Percentiles rank a stretch among this genome's conserved stretches.
Conservation (phyloP, 2,888 invertebrate species). For the Idaea dimidiata region DNA sequence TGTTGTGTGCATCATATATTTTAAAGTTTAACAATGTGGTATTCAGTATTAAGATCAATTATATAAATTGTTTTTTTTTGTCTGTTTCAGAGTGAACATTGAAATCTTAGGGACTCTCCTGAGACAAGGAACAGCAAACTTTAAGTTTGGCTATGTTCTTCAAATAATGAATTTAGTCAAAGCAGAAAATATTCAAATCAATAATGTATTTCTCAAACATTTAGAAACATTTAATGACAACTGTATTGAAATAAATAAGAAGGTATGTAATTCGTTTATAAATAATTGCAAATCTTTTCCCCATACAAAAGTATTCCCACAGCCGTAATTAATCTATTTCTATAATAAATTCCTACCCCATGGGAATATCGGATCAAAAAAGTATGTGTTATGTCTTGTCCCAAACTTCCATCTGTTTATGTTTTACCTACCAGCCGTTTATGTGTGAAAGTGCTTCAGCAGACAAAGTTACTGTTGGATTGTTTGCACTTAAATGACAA, state of each 20-base stretch:
- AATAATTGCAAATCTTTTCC: too few species aligned
- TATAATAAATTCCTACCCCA: too few species aligned
- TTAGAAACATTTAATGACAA: conserved; percentile 83
- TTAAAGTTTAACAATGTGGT: neutral
- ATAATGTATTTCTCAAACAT: conserved; percentile 81
- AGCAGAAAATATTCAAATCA: conserved; percentile 82
- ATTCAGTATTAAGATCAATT: neutral
- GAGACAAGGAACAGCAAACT: conserved; percentile 80
- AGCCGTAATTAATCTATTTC: too few species aligned
- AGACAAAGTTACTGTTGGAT: too few species aligned
- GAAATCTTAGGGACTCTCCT: conserved; percentile 89
- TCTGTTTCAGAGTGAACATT: conserved; percentile 83
- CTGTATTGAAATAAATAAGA: conserved; percentile 73
- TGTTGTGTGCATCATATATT: neutral
- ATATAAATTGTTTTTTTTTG: conserved; percentile 7
- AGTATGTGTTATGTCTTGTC: too few species aligned
- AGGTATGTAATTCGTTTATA: conserved; percentile 40
- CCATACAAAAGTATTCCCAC: too few species aligned
- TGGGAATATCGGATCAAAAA: too few species aligned
- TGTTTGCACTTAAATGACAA: too few species aligned
- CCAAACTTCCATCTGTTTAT: too few species aligned
- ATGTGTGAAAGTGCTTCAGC: too few species aligned
- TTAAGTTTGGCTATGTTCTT: conserved; percentile 84
- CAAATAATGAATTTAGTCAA: conserved; percentile 85
- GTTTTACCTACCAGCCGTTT: too few species aligned